Conservation (phyloP, 2,888 invertebrate species). For the Drosophila tripunctata region DNA sequence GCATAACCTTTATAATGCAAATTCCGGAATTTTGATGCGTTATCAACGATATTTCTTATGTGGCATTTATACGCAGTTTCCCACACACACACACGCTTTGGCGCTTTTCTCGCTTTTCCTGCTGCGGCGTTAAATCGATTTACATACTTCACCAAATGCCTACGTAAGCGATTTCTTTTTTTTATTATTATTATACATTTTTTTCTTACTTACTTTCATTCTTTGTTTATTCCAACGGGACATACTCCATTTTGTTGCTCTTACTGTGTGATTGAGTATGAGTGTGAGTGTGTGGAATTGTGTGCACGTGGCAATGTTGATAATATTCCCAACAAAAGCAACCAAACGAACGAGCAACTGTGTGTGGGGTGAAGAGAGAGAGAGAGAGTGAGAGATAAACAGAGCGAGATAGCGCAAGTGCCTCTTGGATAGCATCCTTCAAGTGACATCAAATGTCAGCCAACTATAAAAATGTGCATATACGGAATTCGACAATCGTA, state of each 20-base stretch:
- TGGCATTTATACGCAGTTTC: constrained; percentile 58
- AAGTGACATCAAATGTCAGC: constrained; percentile 68
- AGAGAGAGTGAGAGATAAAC: neutral
- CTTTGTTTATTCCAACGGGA: constrained; percentile 49
- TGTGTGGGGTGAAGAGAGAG: neutral
- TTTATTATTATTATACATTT: constrained; percentile 42
- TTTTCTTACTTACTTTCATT: constrained; percentile 8
- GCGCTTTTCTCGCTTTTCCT: no score
- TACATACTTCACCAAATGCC: constrained; percentile 72
- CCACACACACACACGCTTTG: no score
- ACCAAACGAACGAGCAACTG: no score
- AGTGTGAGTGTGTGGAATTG: constrained; percentile 23
- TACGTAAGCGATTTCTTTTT: constrained; percentile 59
- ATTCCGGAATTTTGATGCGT: constrained; percentile 60
- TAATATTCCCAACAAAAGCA: constrained; percentile 44
- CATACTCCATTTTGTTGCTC: constrained; percentile 18
- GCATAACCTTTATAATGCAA: constrained; percentile 58
- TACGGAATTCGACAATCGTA: constrained; percentile 36
- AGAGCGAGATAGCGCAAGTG: neutral
- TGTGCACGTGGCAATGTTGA: constrained; percentile 48
- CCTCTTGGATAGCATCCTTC: constrained; percentile 35
- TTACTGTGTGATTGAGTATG: neutral
- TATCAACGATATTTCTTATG: constrained; percentile 53
- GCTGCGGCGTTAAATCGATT: constrained; percentile 62
- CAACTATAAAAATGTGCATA: constrained; percentile 64